phyloP scores from a whole-genome alignment of 2,113 vertebrate genomes.

The Neogobius melanostomus region DNA sequence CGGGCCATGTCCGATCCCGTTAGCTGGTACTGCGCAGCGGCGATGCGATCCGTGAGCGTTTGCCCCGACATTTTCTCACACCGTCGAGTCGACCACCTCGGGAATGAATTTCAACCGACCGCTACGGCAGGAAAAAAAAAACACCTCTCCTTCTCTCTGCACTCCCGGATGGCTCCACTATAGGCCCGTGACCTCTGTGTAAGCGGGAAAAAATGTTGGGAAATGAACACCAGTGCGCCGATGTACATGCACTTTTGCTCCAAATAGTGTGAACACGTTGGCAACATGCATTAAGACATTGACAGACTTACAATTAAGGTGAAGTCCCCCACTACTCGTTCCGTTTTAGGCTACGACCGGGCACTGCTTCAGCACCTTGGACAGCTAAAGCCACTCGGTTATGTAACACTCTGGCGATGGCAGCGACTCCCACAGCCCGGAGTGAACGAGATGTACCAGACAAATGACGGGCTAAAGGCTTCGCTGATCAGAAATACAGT shows the following conservation, averaged over 20 bases:
- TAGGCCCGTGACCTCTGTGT: slow-evolving; percentile 71
- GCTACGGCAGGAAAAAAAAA: neutral
- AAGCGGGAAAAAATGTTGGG: slow-evolving; percentile 31
- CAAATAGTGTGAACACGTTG: slow-evolving; percentile 38
- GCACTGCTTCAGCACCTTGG: slow-evolving; percentile 68
- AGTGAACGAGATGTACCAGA: slow-evolving; percentile 11
- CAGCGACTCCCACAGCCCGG: slow-evolving; percentile 33
- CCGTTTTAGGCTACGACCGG: slow-evolving; percentile 43
- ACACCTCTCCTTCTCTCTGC: slow-evolving; percentile 17
- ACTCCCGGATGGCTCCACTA: slow-evolving; percentile 26
- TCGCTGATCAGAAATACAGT: slow-evolving; percentile 6
- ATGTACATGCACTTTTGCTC: slow-evolving; percentile 13
- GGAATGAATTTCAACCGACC: slow-evolving; percentile 36
- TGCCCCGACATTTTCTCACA: slow-evolving; percentile 96
- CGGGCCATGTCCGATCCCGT: slow-evolving; percentile 95
- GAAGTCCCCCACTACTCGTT: slow-evolving; percentile 52
- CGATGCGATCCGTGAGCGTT: slow-evolving; percentile 97
- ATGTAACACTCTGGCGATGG: slow-evolving; percentile 64
- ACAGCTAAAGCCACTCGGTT: slow-evolving; percentile 70
- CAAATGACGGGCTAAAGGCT: slow-evolving; percentile 23
- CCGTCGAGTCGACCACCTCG: slow-evolving; percentile 53
- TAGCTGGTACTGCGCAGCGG: slow-evolving; percentile 96
- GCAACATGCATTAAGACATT: slow-evolving; percentile 30
- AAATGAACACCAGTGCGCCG: slow-evolving; percentile 13
- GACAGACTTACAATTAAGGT: slow-evolving; percentile 61